Conservation (phyloP, 2,888 invertebrate species). For the Phoronis australis region DNA sequence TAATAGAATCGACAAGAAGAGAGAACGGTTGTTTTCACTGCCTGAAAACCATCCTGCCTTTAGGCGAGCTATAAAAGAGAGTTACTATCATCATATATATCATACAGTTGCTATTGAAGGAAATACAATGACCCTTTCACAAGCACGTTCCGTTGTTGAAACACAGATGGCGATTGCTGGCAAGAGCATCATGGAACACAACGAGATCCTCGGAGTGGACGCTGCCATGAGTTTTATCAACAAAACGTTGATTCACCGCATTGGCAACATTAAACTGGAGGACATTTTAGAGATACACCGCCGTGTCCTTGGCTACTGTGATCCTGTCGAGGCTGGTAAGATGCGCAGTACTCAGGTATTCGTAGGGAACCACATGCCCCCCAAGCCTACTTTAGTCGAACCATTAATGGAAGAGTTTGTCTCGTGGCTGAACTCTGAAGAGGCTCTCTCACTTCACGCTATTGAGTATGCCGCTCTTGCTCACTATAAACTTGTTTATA, state of each 20-base stretch:
- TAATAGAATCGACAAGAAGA: constrained; percentile 73
- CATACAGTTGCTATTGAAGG: constrained; percentile 97
- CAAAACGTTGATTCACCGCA: constrained; percentile 61
- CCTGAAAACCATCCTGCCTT: constrained; percentile 76
- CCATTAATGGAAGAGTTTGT: constrained; percentile 80
- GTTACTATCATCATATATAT: constrained; percentile 89
- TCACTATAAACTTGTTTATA: constrained; percentile 93
- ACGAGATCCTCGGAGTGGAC: constrained; percentile 86
- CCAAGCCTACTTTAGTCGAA: constrained; percentile 75
- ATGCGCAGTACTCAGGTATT: constrained; percentile 72
- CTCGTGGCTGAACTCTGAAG: constrained; percentile 84
- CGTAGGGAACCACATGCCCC: constrained; percentile 92
- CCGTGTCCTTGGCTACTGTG: constrained; percentile 88
- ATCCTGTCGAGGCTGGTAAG: constrained; percentile 84
- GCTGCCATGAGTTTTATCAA: constrained; percentile 88
- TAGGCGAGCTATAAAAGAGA: constrained; percentile 84
- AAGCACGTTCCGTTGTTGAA: constrained; percentile 86
- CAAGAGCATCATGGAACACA: constrained; percentile 93
- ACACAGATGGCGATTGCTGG: constrained; percentile 74
- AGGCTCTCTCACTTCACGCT: constrained; percentile 79
- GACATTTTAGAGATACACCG: constrained; percentile 90
- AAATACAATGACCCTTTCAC: constrained; percentile 89
- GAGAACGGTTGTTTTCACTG: constrained; percentile 73
- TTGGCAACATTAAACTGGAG: constrained; percentile 72
- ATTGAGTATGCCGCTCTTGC: constrained; percentile 92